Percentiles rank a stretch among this genome's conserved stretches.
These are phyloP conservation scores for Holocentrus rufus DNA, from an alignment of 2,797 vertebrate species.

Conservation along the genomic window DNA sequence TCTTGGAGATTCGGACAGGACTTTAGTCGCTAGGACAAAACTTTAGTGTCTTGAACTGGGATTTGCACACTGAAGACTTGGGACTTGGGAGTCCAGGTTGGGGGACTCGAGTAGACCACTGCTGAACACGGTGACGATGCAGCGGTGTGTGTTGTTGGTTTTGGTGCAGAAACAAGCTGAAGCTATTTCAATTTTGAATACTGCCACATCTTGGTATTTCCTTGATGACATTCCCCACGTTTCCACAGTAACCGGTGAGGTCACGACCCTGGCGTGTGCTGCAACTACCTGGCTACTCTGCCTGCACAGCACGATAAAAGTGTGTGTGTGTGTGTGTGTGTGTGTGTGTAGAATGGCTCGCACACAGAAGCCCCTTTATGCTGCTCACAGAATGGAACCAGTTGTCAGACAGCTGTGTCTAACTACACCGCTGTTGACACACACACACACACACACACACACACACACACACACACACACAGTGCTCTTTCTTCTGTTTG, in stretches of 20 bases:
- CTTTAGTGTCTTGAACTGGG: too few species aligned
- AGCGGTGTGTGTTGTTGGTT: too few species aligned
- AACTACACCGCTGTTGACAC: background rate
- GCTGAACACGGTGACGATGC: too few species aligned
- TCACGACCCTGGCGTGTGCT: slow-evolving; percentile 49
- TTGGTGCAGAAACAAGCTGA: too few species aligned
- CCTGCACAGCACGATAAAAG: slow-evolving; percentile 8
- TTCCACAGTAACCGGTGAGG: slow-evolving; percentile 7
- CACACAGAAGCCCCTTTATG: slow-evolving; percentile 61
- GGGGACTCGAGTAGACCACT: too few species aligned
- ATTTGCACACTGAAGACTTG: too few species aligned
- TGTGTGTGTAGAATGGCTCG: slow-evolving; percentile 8
- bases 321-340: slow-evolving; percentile 24
- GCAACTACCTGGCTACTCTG: background rate
- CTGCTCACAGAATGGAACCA: slow-evolving; percentile 41
- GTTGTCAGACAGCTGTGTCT: slow-evolving; percentile 59
- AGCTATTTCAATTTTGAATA: too few species aligned
- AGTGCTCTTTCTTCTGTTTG: too few species aligned
- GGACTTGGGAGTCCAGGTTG: too few species aligned
- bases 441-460: slow-evolving; percentile 32
- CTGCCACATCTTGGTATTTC: background rate
- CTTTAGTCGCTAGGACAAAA: too few species aligned
- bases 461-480: slow-evolving; percentile 24
- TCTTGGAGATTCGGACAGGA: too few species aligned
- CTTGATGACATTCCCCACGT: background rate